Evolutionary conservation across 2,888 invertebrate species (phyloP).

Genomic region (Tachina lurida): DNA sequence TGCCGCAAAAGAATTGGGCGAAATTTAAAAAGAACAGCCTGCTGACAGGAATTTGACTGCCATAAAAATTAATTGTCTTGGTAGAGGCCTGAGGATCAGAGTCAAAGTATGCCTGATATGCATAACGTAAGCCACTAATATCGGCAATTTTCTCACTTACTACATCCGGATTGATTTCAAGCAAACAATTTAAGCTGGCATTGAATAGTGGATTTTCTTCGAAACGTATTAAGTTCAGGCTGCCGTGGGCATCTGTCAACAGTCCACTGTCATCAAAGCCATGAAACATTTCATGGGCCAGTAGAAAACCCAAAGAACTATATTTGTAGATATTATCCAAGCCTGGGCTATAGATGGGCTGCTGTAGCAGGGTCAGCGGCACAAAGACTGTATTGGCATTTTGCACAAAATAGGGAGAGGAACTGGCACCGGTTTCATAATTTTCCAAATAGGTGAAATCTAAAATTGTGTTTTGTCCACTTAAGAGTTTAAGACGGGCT

Average conservation of each 20-base stretch:
- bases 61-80: constrained; percentile 30
- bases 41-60: neutral
- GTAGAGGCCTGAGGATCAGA: constrained; percentile 4
- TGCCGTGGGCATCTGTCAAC: constrained; percentile 60
- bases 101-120: constrained; percentile 71
- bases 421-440: constrained; percentile 62
- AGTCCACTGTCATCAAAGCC: constrained; percentile 73
- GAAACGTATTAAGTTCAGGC: constrained; percentile 12
- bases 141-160: constrained; percentile 74
- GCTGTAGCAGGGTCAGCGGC: constrained; percentile 69
- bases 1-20: constrained; percentile 74
- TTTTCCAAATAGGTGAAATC: constrained; percentile 55
- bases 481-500: constrained; percentile 23
- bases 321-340: constrained; percentile 70
- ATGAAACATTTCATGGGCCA: constrained; percentile 74
- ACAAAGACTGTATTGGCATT: constrained; percentile 67
- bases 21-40: constrained; percentile 73
- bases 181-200: constrained; percentile 62
- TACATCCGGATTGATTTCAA: constrained; percentile 62
- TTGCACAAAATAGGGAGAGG: constrained; percentile 71
- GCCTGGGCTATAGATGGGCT: constrained; percentile 69
- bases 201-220: constrained; percentile 57
- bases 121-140: constrained; percentile 72
- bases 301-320: constrained; percentile 72
- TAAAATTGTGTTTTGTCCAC: neutral